A percentile compares a stretch with the other conserved stretches of the same genome.
phyloP scores from a whole-genome alignment of 2,888 invertebrate genomes.

The Bellardia pandia region DNA sequence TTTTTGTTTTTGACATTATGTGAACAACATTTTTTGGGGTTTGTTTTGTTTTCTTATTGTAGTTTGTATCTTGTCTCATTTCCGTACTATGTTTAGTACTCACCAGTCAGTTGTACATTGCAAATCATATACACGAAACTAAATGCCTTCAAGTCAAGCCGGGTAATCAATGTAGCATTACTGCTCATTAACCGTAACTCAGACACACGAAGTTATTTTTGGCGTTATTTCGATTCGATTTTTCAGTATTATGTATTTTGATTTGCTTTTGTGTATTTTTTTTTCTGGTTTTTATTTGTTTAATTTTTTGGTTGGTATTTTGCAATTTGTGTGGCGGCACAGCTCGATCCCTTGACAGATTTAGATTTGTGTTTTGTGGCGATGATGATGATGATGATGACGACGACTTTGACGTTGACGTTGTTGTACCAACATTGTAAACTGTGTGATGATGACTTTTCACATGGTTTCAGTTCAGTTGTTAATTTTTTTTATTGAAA shows the following conservation, averaged over 20 bases:
- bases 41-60: constrained; percentile 30
- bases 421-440: constrained; percentile 45
- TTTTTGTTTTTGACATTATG: constrained; percentile 61
- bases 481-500: constrained; percentile 24
- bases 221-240: constrained; percentile 66
- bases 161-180: constrained; percentile 72
- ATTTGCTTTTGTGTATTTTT: constrained; percentile 39
- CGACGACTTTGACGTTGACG: background rate
- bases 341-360: constrained; percentile 68
- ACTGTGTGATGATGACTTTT: constrained; percentile 43
- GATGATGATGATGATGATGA: constrained; percentile 39
- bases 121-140: constrained; percentile 66
- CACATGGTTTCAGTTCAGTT: constrained; percentile 39
- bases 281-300: constrained; percentile 3
- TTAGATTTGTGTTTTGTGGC: constrained; percentile 60
- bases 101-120: constrained; percentile 46
- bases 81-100: constrained; percentile 45
- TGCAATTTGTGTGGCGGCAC: constrained; percentile 67
- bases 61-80: constrained; percentile 54
- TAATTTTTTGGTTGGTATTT: constrained; percentile 57
- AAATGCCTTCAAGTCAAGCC: constrained; percentile 65
- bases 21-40: constrained; percentile 66
- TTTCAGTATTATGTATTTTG: constrained; percentile 56
- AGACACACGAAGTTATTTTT: constrained; percentile 79
- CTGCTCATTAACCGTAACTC: constrained; percentile 82